Conservation (phyloP, 37 sponge, comb jelly and placozoan species). For the Cladorhizidae sp. region DNA sequence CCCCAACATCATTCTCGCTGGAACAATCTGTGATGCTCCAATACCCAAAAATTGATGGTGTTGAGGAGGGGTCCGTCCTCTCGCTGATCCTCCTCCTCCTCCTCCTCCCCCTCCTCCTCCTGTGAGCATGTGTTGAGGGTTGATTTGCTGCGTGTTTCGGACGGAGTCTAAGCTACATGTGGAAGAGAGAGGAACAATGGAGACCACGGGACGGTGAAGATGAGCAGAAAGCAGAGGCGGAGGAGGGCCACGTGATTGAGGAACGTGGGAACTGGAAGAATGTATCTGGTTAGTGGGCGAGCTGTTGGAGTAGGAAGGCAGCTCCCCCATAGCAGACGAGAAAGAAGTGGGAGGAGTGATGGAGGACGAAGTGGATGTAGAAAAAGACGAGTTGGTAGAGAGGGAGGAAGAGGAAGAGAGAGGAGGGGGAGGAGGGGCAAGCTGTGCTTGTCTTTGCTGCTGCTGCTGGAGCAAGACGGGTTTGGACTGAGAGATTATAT, state of each 20-base stretch:
- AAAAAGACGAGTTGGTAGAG: not conserved
- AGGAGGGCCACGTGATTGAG: not conserved
- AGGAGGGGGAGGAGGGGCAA: not conserved
- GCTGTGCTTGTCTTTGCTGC: not conserved
- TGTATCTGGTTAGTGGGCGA: not conserved
- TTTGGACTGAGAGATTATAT: not conserved
- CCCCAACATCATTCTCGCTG: not conserved
- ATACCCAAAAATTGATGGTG: not conserved
- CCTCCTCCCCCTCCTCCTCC: not conserved
- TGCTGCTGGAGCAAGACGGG: not conserved
- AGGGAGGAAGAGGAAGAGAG: constrained; percentile 1
- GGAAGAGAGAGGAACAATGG: not conserved
- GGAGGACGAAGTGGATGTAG: constrained; percentile 4
- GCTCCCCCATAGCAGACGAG: not conserved
- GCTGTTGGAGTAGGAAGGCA: not conserved
- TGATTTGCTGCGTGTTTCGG: not conserved
- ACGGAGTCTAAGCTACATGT: not conserved
- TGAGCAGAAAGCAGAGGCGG: not conserved
- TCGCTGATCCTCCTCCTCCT: not conserved
- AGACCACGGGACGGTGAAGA: not conserved
- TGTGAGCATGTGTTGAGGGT: not conserved
- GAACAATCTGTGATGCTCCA: not conserved
- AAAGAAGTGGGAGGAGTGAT: constrained; percentile 4
- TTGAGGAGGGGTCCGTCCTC: not conserved
- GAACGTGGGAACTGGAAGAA: not conserved